These are phyloP conservation scores for Agrochola circellaris DNA, from an alignment of 2,888 invertebrate genomes.

Conservation along the genomic window DNA sequence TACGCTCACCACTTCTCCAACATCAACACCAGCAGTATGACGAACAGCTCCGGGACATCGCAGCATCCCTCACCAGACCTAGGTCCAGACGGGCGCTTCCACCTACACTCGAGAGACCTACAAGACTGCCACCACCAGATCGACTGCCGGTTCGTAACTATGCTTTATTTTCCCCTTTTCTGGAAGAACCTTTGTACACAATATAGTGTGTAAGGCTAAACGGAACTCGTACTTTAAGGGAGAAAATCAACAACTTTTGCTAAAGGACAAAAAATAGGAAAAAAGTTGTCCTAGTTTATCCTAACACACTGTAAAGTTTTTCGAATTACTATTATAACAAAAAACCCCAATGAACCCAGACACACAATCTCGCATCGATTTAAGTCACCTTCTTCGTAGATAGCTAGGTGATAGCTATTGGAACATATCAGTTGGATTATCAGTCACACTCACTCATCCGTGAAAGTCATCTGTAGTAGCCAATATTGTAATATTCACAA, in stretches of 20 bases:
- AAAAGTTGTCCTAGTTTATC: no score
- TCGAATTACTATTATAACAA: no score
- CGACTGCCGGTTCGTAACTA: constrained; percentile 80
- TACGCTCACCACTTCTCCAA: constrained; percentile 86
- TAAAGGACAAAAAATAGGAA: neutral
- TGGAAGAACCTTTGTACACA: neutral
- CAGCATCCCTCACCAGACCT: constrained; percentile 95
- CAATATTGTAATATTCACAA: no score
- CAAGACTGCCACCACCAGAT: constrained; percentile 87
- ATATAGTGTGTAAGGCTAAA: no score
- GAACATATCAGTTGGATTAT: no score
- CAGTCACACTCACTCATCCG: no score
- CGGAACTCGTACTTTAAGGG: no score
- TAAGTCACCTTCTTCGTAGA: no score
- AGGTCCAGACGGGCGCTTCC: constrained; percentile 89
- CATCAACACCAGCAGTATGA: constrained; percentile 89
- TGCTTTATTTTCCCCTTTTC: neutral
- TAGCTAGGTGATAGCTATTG: no score
- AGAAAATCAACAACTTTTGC: neutral
- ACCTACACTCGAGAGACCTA: constrained; percentile 91
- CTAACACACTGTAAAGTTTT: neutral
- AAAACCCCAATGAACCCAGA: neutral
- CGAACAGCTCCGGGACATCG: constrained; percentile 95
- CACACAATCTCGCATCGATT: no score
- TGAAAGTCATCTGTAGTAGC: no score